Percentiles rank a stretch among this genome's conserved stretches.
These are phyloP conservation scores for Dryadula phaetusa DNA, from an alignment of 2,888 invertebrate genomes.

Conservation along the genomic window DNA sequence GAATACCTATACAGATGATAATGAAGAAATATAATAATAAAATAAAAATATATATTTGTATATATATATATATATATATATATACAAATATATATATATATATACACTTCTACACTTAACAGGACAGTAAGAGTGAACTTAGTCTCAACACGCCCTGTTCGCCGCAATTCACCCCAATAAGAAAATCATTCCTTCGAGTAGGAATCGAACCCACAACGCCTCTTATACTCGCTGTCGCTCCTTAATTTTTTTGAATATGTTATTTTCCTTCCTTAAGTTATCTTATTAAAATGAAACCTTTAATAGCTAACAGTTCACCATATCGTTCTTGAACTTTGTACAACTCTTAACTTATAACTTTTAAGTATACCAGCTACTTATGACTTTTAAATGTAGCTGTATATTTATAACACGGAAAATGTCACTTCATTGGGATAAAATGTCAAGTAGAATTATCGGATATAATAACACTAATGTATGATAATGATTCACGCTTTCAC, in stretches of 20 bases:
- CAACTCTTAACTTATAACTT: background rate
- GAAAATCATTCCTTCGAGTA: too few relatives aligned
- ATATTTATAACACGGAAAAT: background rate
- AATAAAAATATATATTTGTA: too few relatives aligned
- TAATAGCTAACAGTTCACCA: conserved; percentile 14
- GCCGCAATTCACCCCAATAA: too few relatives aligned
- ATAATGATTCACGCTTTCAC: too few relatives aligned
- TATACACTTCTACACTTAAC: too few relatives aligned
- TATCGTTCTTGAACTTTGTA: conserved; percentile 3
- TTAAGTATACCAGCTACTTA: background rate
- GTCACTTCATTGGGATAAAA: background rate
- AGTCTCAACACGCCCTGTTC: too few relatives aligned
- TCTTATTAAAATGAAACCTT: background rate
- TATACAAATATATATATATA: too few relatives aligned
- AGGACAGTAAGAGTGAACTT: too few relatives aligned
- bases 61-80: too few relatives aligned
- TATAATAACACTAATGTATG: background rate
- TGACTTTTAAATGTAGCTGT: background rate
- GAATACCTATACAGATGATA: too few relatives aligned
- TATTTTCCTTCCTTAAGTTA: background rate
- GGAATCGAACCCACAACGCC: too few relatives aligned
- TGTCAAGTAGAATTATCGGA: background rate
- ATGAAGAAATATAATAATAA: too few relatives aligned
- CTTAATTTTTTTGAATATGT: background rate
- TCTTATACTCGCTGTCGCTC: background rate